These are phyloP conservation scores for Martes flavigula DNA, from an alignment of 2,797 vertebrate species.

Conservation along the genomic window DNA sequence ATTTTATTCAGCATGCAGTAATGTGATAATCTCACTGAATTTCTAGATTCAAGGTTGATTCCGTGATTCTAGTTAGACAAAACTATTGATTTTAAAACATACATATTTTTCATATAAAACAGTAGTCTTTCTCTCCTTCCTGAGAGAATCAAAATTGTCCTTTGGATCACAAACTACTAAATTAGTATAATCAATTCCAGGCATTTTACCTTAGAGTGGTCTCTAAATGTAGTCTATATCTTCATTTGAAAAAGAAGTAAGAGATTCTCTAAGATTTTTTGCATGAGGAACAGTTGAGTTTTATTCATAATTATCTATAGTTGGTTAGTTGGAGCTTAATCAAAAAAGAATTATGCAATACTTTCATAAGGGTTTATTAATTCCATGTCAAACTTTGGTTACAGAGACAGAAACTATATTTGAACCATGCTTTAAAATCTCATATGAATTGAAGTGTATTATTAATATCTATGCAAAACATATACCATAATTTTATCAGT, in stretches of 20 bases:
- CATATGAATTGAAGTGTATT: conserved; percentile 46
- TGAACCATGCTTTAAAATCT: conserved; percentile 46
- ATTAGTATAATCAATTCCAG: background rate
- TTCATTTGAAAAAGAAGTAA: conserved; percentile 12
- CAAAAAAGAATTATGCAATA: conserved; percentile 4
- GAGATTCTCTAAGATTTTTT: background rate
- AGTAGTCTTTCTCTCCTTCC: background rate
- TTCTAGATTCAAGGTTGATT: background rate
- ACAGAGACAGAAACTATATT: conserved; percentile 5
- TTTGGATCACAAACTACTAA: background rate
- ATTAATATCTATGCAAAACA: conserved; percentile 38
- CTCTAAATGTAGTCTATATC: background rate
- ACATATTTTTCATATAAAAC: background rate
- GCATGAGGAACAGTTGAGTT: background rate
- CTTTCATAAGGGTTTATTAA: background rate
- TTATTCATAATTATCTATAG: conserved; percentile 6
- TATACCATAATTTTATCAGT: conserved; percentile 50
- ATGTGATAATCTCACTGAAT: background rate
- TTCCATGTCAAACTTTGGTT: conserved; percentile 24
- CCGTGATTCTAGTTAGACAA: background rate
- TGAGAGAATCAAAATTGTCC: conserved; percentile 4
- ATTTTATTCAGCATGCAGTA: background rate
- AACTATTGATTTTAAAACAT: conserved; percentile 33
- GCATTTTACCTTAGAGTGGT: background rate
- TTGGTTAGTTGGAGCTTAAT: background rate